Percentiles rank a stretch among this genome's conserved stretches.
These are phyloP conservation scores for Smutsia gigantea DNA, from an alignment of 2,797 vertebrate genomes.

Conservation along the genomic window DNA sequence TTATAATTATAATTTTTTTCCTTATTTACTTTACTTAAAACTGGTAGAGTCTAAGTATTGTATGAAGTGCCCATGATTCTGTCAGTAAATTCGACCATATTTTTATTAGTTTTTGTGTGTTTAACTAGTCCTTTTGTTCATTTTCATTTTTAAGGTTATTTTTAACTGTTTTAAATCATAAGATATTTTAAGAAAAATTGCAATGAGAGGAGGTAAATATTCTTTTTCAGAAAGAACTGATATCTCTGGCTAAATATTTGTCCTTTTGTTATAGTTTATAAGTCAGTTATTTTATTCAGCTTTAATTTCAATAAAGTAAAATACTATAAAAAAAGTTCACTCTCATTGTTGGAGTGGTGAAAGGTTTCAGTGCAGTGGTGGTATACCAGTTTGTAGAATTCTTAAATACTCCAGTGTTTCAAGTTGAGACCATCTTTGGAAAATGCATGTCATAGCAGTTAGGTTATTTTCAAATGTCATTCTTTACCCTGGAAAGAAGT, in stretches of 20 bases:
- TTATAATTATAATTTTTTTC: constrained; percentile 85
- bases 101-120: constrained; percentile 79
- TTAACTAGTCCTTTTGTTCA: constrained; percentile 67
- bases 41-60: constrained; percentile 83
- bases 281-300: constrained; percentile 65
- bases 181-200: constrained; percentile 61
- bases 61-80: constrained; percentile 84
- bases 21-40: constrained; percentile 89
- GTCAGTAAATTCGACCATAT: constrained; percentile 76
- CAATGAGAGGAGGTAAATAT: constrained; percentile 58
- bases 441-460: constrained; percentile 30
- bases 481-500: constrained; percentile 59
- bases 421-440: constrained; percentile 41
- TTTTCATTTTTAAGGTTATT: constrained; percentile 77
- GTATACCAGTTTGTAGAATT: constrained; percentile 59
- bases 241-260: constrained; percentile 79
- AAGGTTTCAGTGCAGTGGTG: constrained; percentile 24
- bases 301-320: constrained; percentile 62
- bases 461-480: constrained; percentile 60
- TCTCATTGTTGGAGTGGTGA: neutral
- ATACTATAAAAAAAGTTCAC: constrained; percentile 25
- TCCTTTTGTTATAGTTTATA: constrained; percentile 72
- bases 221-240: constrained; percentile 83
- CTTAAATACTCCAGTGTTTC: constrained; percentile 57
- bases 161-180: constrained; percentile 74